Conservation (phyloP, 2,113 vertebrate genomes). For the Oplegnathus fasciatus region DNA sequence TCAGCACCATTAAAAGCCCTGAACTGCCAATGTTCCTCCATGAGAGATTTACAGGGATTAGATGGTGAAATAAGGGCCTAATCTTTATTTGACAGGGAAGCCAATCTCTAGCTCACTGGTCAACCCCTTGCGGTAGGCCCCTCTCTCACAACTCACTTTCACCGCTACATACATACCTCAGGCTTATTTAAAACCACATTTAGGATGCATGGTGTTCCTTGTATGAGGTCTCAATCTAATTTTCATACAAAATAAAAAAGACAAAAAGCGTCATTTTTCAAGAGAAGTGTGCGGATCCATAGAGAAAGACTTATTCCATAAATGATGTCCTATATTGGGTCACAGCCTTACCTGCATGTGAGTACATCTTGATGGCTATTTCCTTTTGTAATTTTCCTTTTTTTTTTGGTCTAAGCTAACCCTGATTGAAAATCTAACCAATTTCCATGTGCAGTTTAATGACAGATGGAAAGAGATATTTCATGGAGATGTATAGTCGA, state of each 20-base stretch:
- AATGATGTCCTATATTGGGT: constrained; percentile 37
- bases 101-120: constrained; percentile 69
- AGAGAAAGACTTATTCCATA: constrained; percentile 33
- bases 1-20: constrained; percentile 31
- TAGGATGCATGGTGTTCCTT: constrained; percentile 27
- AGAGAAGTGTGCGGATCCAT: constrained; percentile 1
- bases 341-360: constrained; percentile 35
- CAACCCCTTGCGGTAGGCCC: constrained; percentile 51
- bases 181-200: constrained; percentile 58
- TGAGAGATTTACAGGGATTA: constrained; percentile 77
- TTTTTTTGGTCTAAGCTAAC: constrained; percentile 25
- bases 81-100: constrained; percentile 75
- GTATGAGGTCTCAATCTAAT: constrained; percentile 49
- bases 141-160: constrained; percentile 40
- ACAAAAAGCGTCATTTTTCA: not conserved
- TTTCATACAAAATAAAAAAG: not conserved
- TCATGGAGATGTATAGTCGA: constrained; percentile 70
- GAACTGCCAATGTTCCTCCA: constrained; percentile 46
- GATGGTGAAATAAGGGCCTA: constrained; percentile 71
- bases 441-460: constrained; percentile 69
- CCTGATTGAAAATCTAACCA: constrained; percentile 73
- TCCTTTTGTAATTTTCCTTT: constrained; percentile 51
- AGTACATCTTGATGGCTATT: constrained; percentile 47
- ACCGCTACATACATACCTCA: constrained; percentile 40
- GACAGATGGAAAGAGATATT: constrained; percentile 75